phyloP scores from a whole-genome alignment of 1,140 invertebrate species.

The Rhopalosiphum padi region DNA sequence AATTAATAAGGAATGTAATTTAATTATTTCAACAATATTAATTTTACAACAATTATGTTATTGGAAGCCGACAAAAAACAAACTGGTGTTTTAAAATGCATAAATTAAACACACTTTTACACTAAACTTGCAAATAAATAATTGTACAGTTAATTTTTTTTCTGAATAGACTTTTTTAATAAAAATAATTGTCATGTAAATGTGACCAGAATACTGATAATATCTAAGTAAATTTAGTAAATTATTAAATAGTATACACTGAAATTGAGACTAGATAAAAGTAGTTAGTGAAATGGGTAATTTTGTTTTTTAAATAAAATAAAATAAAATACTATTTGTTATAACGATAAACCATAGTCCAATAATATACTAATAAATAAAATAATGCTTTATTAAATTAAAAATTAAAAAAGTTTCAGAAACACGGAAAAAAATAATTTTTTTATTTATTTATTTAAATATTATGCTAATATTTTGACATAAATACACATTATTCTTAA shows the following conservation, averaged over 20 bases:
- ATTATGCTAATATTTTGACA: conserved; percentile 18
- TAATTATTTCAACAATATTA: background rate
- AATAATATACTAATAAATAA: conserved; percentile 21
- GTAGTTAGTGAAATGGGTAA: conserved; percentile 10
- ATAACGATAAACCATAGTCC: background rate
- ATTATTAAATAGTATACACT: background rate
- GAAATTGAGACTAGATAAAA: conserved; percentile 41
- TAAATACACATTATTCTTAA: conserved; percentile 34
- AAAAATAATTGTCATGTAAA: background rate
- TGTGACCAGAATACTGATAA: conserved; percentile 1
- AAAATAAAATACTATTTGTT: background rate
- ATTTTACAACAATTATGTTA: background rate
- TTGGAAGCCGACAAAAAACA: background rate
- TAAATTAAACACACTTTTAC: background rate
- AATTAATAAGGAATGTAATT: background rate
- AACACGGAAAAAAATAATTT: background rate
- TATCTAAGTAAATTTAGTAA: background rate
- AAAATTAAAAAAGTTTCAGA: background rate
- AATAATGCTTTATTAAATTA: background rate
- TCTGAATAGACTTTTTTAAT: background rate
- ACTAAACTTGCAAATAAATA: background rate
- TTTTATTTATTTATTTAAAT: background rate
- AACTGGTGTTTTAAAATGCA: background rate
- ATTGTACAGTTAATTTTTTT: background rate
- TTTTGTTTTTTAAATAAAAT: background rate